Conservation (phyloP, 2,888 invertebrate genomes). For the Tetrapedia diversipes region DNA sequence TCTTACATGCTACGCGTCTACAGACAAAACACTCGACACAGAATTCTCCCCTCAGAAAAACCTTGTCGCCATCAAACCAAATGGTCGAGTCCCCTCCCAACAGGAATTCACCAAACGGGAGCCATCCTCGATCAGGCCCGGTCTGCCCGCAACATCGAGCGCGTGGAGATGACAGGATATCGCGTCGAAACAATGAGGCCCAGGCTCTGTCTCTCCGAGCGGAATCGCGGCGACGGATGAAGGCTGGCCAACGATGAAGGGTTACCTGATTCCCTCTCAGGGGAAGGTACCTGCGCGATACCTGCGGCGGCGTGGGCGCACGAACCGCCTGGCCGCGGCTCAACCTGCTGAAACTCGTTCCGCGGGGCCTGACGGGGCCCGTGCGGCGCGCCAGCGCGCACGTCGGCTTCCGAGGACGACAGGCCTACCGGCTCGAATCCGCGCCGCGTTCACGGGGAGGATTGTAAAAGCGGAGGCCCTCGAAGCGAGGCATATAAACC, state of each 20-base stretch:
- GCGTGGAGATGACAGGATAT: constrained; percentile 66
- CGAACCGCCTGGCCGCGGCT: constrained; percentile 67
- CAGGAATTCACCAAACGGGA: too few species aligned
- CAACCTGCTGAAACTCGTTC: constrained; percentile 77
- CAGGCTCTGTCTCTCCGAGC: constrained; percentile 44
- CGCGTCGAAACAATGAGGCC: constrained; percentile 68
- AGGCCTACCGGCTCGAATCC: constrained; percentile 53
- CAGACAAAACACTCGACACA: too few species aligned
- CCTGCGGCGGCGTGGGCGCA: constrained; percentile 70
- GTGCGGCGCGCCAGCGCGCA: constrained; percentile 58
- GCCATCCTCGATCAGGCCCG: neutral
- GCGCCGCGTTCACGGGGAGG: constrained; percentile 42
- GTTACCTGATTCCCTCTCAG: constrained; percentile 29
- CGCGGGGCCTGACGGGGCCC: constrained; percentile 59
- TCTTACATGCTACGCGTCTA: too few species aligned
- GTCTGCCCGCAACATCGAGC: neutral
- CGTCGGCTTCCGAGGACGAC: constrained; percentile 69
- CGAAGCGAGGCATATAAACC: constrained; percentile 74
- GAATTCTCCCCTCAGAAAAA: too few species aligned
- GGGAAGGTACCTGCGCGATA: constrained; percentile 68
- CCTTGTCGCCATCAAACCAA: too few species aligned
- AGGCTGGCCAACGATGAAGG: constrained; percentile 18
- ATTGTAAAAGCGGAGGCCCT: constrained; percentile 56
- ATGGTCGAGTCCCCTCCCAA: too few species aligned
- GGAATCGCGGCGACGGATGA: constrained; percentile 37